Evolutionary conservation across 1,140 invertebrate genomes (phyloP), one percentile per base, ranked within the genome.

Genomic region (Anastrepha obliqua): DNA sequence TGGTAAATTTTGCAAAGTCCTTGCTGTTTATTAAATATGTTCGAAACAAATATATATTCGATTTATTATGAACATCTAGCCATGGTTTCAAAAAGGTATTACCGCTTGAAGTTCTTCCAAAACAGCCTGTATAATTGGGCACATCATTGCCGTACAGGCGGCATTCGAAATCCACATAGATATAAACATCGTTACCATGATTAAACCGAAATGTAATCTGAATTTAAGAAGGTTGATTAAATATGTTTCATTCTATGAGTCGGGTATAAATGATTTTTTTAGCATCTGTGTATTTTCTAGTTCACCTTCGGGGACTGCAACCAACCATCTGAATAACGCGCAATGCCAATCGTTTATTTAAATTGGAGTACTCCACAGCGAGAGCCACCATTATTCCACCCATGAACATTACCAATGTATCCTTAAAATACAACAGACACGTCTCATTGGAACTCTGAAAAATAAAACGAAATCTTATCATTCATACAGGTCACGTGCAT

Each of bases 151-250:
- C 0, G 96, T 96, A 7, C 96, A 96, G 0, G 97, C 97, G 0
- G 97, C 97, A 90, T 98, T 97, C 0, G 96, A 96, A 39, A 98
- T 96, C 97, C 97, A 97, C 96, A 97, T 97, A 1, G 96, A 97
- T 85, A 97, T 94, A 88, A 97, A 96, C 94, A 96, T 96, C 0
- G 97, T 97, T 0, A 97, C 97, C 29, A 95, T 93, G 90, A 97
- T 96, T 7, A 98, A 93, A 1, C 97, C 97, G 87, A 96, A 95
- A 90, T 97, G 96, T 78, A 97, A 93, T 90, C 95, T 96, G 90
- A 13, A 94, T 93, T 20, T 59, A 85, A 29, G 29, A 29, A 29
- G 29, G 29, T 29, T 29, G 29, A 29, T 29, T 29, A 29, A 29
- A 29, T 29, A 0, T 29, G 29, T 29, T 29, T 29, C 51, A 55